These are phyloP conservation scores for Adrianichthys oophorus DNA, from an alignment of 2,797 vertebrate species.

Conservation along the genomic window DNA sequence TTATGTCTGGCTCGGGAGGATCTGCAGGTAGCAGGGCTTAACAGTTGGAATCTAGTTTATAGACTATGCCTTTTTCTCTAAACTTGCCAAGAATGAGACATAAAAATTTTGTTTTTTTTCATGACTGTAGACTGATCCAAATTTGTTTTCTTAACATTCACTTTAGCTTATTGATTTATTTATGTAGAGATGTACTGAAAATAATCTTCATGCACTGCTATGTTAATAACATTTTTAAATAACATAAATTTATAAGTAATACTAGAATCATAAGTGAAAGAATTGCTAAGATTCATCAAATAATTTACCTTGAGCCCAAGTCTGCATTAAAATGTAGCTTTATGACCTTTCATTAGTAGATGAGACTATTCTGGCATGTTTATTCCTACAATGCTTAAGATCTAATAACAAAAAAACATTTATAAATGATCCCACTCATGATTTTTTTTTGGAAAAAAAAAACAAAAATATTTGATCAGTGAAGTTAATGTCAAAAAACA, in stretches of 20 bases:
- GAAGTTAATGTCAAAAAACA: not conserved
- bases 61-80: too few species aligned
- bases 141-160: too few species aligned
- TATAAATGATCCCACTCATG: not conserved
- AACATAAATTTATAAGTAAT: slow-evolving; percentile 8
- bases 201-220: too few species aligned
- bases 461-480: not conserved
- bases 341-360: not conserved
- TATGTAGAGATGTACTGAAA: too few species aligned
- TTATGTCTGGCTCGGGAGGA: too few species aligned
- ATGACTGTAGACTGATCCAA: too few species aligned
- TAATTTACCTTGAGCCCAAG: not conserved
- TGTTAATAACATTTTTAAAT: too few species aligned
- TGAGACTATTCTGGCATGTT: not conserved
- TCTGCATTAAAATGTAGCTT: not conserved
- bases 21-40: too few species aligned
- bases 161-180: too few species aligned
- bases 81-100: too few species aligned
- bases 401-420: slow-evolving; percentile 1
- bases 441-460: not conserved
- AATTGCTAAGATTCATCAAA: not conserved
- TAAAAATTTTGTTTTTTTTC: too few species aligned
- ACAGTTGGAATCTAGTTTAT: too few species aligned
- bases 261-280: not conserved
- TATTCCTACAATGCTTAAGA: slow-evolving; percentile 1